phyloP scores from a whole-genome alignment of 2,888 invertebrate species.

The Drosophila atripex region DNA sequence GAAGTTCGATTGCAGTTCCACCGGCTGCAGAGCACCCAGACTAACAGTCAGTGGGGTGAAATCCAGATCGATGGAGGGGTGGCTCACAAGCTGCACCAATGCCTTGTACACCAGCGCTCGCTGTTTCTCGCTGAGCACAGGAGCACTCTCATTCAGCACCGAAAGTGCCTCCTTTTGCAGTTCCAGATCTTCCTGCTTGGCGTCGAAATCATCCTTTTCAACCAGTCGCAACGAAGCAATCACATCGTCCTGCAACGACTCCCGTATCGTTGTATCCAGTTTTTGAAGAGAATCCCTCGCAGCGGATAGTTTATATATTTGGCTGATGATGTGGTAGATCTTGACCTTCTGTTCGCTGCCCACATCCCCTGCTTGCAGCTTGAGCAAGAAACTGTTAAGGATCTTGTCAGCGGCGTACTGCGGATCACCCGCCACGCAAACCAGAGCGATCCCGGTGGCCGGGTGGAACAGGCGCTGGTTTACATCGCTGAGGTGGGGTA shows the following conservation, averaged over 20 bases:
- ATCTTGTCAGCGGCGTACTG: conserved; percentile 79
- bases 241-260: conserved; percentile 69
- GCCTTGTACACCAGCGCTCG: conserved; percentile 78
- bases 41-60: conserved; percentile 66
- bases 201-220: conserved; percentile 60
- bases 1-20: conserved; percentile 80
- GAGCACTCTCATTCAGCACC: conserved; percentile 74
- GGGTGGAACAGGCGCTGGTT: conserved; percentile 81
- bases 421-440: conserved; percentile 81
- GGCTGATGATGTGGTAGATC: conserved; percentile 74
- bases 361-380: conserved; percentile 60
- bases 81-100: conserved; percentile 69
- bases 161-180: conserved; percentile 70
- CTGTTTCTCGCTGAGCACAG: conserved; percentile 72
- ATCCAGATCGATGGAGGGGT: conserved; percentile 73
- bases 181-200: conserved; percentile 69
- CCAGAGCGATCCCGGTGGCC: conserved; percentile 78
- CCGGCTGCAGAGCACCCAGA: conserved; percentile 76
- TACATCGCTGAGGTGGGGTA: conserved; percentile 80
- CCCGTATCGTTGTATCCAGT: conserved; percentile 84
- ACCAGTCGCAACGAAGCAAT: conserved; percentile 64
- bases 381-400: conserved; percentile 76
- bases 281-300: conserved; percentile 47
- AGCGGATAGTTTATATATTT: conserved; percentile 73
- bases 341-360: conserved; percentile 68